Base-by-base conservation (phyloP, 2,888 invertebrate species). In the Gerris lacustris region DNA sequence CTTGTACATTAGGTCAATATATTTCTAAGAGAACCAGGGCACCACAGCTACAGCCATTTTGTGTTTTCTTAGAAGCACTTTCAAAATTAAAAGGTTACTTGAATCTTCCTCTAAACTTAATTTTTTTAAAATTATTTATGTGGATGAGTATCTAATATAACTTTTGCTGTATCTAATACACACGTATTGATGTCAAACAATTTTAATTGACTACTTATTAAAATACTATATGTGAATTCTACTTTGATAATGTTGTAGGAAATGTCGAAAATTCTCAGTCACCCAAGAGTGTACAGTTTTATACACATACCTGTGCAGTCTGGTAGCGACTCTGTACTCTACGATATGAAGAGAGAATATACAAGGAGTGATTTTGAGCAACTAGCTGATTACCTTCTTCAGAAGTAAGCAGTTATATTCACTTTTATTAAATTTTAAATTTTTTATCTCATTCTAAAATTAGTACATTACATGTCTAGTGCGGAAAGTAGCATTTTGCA, bases 251-350 rank as follows among this genome's bases (percentile, higher is more conserved):
- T 31, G 31, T 31, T 77, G 2, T 76, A 86, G 80, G 92, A 94
- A 79, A 91, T 98, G 70, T 89, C 94, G 0, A 86, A 88, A 78
- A 91, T 97, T 75, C 84, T 98, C 80, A 84, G 84, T 69, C 94
- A 96, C 80, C 93, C 94, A 0, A 82, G 91, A 72, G 96, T 98
- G 0, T 98, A 98, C 79, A 87, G 93, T 72, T 99, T 99, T 79
- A 86, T 99, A 0, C 99, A 99, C 81, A 91, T 99, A 18, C 98
- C 99, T 0, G 96, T 99, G 0, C 98, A 99, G 82, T 92, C 95
- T 0, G 98, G 95, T n/a, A 96, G 96, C 77, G 96, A 99, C 81
- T 86, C 88, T 71, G 96, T 99, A 5, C 82, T 99, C 6, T 85
- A 87, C 0, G 97, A 97, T 75, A 99, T 99, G 98, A 95, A 93